Evolutionary conservation across 2,113 vertebrate genomes (phyloP).

Genomic region (Dromas ardeola): DNA sequence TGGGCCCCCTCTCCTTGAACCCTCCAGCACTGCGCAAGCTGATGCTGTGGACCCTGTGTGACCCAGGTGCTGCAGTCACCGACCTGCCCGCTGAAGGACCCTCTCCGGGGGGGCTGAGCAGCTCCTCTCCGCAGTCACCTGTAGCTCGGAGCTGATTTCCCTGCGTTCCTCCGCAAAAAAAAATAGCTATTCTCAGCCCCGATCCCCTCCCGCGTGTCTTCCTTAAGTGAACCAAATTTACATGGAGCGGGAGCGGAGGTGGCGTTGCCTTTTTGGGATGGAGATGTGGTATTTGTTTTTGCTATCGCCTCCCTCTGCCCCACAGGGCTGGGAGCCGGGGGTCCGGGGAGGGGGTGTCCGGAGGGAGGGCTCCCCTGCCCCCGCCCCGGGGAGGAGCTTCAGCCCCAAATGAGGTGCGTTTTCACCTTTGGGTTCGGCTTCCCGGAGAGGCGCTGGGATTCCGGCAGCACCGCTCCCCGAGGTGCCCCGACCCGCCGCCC

Average conservation of each 20-base stretch:
- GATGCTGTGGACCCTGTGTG: not conserved
- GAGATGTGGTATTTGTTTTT: not conserved
- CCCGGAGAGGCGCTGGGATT: not conserved
- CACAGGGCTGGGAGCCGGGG: not conserved
- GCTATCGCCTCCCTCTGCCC: not conserved
- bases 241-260: not conserved
- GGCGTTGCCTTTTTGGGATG: not conserved
- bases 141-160: constrained; percentile 28
- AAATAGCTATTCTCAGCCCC: not conserved
- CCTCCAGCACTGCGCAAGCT: not conserved
- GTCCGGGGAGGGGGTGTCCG: not conserved
- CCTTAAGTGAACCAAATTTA: not conserved
- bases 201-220: not conserved
- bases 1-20: not conserved
- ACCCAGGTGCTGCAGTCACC: not conserved
- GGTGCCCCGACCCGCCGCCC: not conserved
- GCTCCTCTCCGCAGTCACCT: constrained; percentile 30
- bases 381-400: constrained; percentile 32
- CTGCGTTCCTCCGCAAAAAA: not conserved
- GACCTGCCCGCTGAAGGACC: not conserved
- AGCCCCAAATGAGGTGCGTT: not conserved
- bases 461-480: rapidly evolving
- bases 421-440: not conserved
- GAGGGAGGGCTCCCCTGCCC: constrained; percentile 23
- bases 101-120: not conserved